phyloP scores from a whole-genome alignment of 2,113 vertebrate species.

The Phrynocephalus versicolor region DNA sequence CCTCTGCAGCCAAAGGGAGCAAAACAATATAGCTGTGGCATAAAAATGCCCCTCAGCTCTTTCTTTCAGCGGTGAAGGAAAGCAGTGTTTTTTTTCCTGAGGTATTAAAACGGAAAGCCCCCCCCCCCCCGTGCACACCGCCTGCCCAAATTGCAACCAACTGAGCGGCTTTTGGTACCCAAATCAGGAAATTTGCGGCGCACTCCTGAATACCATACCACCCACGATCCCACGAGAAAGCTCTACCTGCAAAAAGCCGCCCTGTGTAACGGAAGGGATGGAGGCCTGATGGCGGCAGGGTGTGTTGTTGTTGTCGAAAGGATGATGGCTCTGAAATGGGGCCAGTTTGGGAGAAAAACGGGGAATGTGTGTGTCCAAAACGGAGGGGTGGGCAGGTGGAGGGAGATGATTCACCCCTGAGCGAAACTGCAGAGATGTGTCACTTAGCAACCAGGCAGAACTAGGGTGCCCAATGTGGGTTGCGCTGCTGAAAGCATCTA shows the following conservation, averaged over 20 bases:
- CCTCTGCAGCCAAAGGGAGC: neutral
- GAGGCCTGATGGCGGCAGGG: no score
- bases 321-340: neutral
- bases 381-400: neutral
- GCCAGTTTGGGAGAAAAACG: no score
- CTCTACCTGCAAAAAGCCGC: neutral
- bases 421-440: neutral
- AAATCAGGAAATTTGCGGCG: neutral
- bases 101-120: neutral
- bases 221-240: neutral
- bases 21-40: neutral
- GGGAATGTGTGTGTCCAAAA: neutral
- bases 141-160: neutral
- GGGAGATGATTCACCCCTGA: neutral
- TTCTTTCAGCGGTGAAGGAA: no score
- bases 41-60: neutral
- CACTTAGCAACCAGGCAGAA: constrained; percentile 19
- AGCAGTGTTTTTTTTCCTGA: neutral
- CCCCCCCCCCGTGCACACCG: neutral
- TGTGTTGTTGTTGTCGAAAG: no score
- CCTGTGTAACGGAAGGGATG: no score
- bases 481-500: neutral
- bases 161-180: neutral
- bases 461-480: neutral
- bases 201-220: neutral